phyloP scores from a whole-genome alignment of 2,113 vertebrate species.

The Gambusia holbrooki region DNA sequence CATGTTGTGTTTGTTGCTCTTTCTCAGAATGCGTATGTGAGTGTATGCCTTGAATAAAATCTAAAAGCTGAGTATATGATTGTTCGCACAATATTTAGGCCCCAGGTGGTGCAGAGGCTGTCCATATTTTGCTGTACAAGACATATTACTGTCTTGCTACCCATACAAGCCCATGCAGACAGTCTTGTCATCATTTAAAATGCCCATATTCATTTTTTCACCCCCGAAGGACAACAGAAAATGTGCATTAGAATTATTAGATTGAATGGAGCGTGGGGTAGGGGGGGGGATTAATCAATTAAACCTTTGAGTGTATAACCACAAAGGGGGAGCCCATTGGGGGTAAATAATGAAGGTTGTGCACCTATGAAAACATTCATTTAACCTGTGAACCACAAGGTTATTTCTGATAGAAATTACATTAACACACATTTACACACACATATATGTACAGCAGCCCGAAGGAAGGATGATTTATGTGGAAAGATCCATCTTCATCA shows the following conservation, averaged over 20 bases:
- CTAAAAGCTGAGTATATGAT: slow-evolving; percentile 26
- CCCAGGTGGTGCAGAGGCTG: slow-evolving; percentile 10
- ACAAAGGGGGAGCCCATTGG: slow-evolving; percentile 62
- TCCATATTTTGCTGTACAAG: slow-evolving; percentile 9
- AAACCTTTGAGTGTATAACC: slow-evolving; percentile 67
- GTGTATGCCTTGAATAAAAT: slow-evolving; percentile 4
- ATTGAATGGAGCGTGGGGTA: slow-evolving; percentile 36
- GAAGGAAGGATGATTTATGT: slow-evolving; percentile 91
- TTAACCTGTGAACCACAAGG: slow-evolving; percentile 92
- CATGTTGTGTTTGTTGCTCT: neutral
- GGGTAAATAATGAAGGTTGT: slow-evolving; percentile 75
- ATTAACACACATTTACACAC: slow-evolving; percentile 62
- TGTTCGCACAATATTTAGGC: slow-evolving; percentile 15
- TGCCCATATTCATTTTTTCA: slow-evolving; percentile 20
- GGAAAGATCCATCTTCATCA: slow-evolving; percentile 88
- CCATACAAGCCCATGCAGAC: slow-evolving; percentile 20
- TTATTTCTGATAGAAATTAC: slow-evolving; percentile 87
- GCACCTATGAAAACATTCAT: slow-evolving; percentile 76
- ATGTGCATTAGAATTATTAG: slow-evolving; percentile 61
- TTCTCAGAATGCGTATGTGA: neutral
- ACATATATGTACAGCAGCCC: slow-evolving; percentile 50
- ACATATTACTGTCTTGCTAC: slow-evolving; percentile 44
- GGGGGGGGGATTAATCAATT: slow-evolving; percentile 68
- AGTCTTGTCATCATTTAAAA: slow-evolving; percentile 55
- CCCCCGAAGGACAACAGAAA: slow-evolving; percentile 47